Conservation (phyloP, 2,888 invertebrate species). For the Cataglyphis cursor region DNA sequence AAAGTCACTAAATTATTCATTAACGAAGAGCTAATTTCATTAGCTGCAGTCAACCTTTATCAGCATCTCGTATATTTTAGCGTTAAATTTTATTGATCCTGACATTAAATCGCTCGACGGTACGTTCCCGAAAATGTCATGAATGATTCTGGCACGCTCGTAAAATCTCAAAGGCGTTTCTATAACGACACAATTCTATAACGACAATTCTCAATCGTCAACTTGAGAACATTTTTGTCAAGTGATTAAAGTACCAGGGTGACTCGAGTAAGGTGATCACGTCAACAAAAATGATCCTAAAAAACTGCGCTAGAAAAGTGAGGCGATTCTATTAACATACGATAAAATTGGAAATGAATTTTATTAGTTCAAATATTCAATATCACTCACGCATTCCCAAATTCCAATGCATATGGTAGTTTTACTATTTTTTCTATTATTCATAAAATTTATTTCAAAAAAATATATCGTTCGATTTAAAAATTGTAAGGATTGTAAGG, state of each 20-base stretch:
- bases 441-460: background rate
- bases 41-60: background rate
- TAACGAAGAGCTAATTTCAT: background rate
- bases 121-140: background rate
- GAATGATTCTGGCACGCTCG: background rate
- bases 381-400: background rate
- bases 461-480: background rate
- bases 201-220: constrained; percentile 25
- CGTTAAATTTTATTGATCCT: background rate
- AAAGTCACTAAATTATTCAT: background rate
- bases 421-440: background rate
- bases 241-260: constrained; percentile 20
- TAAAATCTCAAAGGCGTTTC: constrained; percentile 33
- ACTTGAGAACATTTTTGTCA: constrained; percentile 32
- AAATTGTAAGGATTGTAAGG: background rate
- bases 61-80: background rate
- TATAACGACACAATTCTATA: background rate
- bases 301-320: background rate
- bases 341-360: background rate
- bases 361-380: constrained; percentile 6
- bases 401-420: background rate
- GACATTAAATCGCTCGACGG: background rate
- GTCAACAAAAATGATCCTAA: constrained; percentile 10
- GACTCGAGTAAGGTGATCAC: background rate
- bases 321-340: background rate